Base-by-base conservation (phyloP, 2,113 vertebrate species). In the Oncorhynchus keta region DNA sequence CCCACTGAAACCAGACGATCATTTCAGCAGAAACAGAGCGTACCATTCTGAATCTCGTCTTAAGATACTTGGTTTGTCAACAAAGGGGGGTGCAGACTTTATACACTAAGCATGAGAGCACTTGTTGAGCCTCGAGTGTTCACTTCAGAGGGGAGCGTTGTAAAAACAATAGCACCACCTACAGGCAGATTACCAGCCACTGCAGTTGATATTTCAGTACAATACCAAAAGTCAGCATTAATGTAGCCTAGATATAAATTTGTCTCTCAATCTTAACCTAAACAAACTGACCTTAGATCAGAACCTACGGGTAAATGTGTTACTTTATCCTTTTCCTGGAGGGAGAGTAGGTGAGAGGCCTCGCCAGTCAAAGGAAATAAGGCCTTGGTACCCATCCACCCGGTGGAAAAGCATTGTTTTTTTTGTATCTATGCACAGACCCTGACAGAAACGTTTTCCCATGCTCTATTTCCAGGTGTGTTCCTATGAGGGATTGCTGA, bases 131-230 rank as follows among this genome's bases (percentile, higher is more conserved):
- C 9, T 0, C 0, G 26, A 64, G 26, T 28, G 12, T 66, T 66
- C 65, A 67, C 26, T 9, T 67, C 20, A 30, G 3, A 12, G 11
- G 51, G 13, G 30, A 35, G 16, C 4, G n/a, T 4, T 22, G 4
- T 28, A 26, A 61, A 73, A 79, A 30, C 72, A 89, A 81, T 74
- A 75, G 81, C 85, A 81, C 84, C 89, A 84, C 72, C 89, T 90
- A 75, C 83, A 90, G 91, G 85, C 26, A 26, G 22, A 61, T 49
- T 45, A 45, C 2, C 6, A 28, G 35, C 12, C 67, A 61, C 13
- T 16, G 49, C 67, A 35, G 62, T n/a, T 62, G 39, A 45, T 45
- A 45, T 45, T 2, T 45, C 39, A 45, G n/a, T 22, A 5, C 65
- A 28, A 14, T 2, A 26, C 12, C 22, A 62, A n/a, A 22, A 22